Evolutionary conservation across 2,888 invertebrate species (phyloP).

Genomic region (Cataglyphis albicans): DNA sequence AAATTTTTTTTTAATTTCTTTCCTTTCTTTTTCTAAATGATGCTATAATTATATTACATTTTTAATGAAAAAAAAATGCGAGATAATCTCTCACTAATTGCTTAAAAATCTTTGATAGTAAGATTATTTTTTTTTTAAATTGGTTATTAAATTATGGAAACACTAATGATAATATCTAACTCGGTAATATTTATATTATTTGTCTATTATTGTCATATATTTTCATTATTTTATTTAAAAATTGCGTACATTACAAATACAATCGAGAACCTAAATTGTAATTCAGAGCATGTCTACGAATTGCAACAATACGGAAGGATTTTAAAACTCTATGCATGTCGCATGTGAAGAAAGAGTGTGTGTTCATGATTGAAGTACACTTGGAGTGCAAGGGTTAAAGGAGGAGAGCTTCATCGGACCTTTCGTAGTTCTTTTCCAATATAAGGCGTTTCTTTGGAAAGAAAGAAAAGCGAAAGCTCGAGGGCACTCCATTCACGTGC

Average conservation of each 20-base stretch:
- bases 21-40: constrained; percentile 17
- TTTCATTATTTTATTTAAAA: not conserved
- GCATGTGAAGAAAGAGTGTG: not conserved
- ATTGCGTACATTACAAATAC: not conserved
- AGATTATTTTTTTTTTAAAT: not conserved
- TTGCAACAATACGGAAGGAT: not conserved
- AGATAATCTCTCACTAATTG: not conserved
- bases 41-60: not conserved
- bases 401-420: not conserved
- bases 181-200: not conserved
- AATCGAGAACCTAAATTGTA: not conserved
- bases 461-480: constrained; percentile 11
- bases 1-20: not conserved
- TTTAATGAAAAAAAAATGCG: not conserved
- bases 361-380: constrained; percentile 7
- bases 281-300: constrained; percentile 24
- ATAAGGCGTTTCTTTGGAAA: not conserved
- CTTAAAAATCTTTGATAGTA: not conserved
- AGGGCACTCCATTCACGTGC: constrained; percentile 22
- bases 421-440: constrained; percentile 1
- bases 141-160: not conserved
- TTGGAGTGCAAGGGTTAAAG: constrained; percentile 7
- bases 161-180: not conserved
- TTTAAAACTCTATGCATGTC: not conserved
- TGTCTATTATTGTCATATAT: not conserved